A percentile compares a stretch with the other conserved stretches of the same genome.
Evolutionary conservation across 2,113 vertebrate genomes (phyloP).

Genomic region (Dicerorhinus sumatrensis): DNA sequence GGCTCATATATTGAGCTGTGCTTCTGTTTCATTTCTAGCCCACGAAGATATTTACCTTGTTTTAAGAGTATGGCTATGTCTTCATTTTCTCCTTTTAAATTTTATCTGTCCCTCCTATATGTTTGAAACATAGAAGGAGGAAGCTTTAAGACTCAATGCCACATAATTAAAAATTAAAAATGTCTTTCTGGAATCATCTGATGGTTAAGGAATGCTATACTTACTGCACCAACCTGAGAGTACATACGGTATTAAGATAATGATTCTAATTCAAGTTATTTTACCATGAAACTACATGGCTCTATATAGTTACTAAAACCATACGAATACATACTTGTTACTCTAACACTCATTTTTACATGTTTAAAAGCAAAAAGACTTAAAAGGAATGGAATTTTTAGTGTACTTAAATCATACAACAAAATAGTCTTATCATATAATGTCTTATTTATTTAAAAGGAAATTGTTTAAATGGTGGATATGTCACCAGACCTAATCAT

Average conservation of each 20-base stretch:
- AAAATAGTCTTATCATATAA: neutral
- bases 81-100: slow-evolving; percentile 73
- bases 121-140: slow-evolving; percentile 68
- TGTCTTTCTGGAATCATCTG: slow-evolving; percentile 53
- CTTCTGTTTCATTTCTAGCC: slow-evolving; percentile 58
- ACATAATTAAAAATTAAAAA: slow-evolving; percentile 58
- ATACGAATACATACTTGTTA: neutral
- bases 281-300: slow-evolving; percentile 1
- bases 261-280: slow-evolving; percentile 33
- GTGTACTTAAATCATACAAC: neutral
- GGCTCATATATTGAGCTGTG: neutral
- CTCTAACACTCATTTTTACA: slow-evolving; percentile 24
- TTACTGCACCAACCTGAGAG: neutral
- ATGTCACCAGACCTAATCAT: neutral
- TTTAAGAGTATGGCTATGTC: slow-evolving; percentile 68
- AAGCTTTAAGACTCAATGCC: slow-evolving; percentile 63
- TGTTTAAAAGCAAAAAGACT: slow-evolving; percentile 56
- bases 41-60: slow-evolving; percentile 63
- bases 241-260: slow-evolving; percentile 5
- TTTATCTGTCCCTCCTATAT: slow-evolving; percentile 64
- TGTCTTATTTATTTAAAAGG: slow-evolving; percentile 31
- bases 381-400: slow-evolving; percentile 10
- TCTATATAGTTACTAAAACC: neutral
- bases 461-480: neutral
- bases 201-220: slow-evolving; percentile 45